Conservation (phyloP, 2,888 invertebrate species). For the Platycnemis pennipes region DNA sequence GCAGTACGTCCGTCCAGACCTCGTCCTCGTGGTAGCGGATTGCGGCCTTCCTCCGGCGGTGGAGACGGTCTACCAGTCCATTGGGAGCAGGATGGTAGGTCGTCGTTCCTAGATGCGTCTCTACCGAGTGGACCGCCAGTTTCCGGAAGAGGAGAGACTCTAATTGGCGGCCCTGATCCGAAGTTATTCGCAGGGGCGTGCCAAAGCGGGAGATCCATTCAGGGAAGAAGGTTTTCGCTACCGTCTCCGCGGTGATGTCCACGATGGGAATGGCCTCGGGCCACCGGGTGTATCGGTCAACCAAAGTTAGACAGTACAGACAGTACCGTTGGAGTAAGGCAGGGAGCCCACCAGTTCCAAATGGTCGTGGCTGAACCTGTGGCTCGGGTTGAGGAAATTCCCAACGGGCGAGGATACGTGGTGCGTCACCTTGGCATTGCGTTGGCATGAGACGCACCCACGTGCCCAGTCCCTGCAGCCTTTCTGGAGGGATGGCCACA, state of each 20-base stretch:
- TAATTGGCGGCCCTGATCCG: too few relatives aligned
- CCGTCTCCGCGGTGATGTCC: constrained; percentile 75
- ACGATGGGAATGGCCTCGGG: constrained; percentile 74
- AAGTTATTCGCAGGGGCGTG: too few relatives aligned
- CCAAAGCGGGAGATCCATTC: too few relatives aligned
- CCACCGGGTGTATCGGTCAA: too few relatives aligned
- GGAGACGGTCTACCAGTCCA: constrained; percentile 75
- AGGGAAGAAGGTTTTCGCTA: too few relatives aligned
- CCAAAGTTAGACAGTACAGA: background rate
- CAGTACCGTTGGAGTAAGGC: background rate
- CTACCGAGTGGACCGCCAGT: constrained; percentile 71
- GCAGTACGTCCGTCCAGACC: background rate
- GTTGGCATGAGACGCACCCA: background rate
- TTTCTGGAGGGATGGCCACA: too few relatives aligned
- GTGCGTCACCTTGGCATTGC: background rate
- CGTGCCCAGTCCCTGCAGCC: too few relatives aligned
- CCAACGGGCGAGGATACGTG: background rate
- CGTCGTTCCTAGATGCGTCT: constrained; percentile 71
- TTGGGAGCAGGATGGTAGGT: constrained; percentile 74
- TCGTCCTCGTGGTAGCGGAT: constrained; percentile 71
- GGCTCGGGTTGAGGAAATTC: too few relatives aligned
- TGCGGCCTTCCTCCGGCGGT: constrained; percentile 75
- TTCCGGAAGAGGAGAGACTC: constrained; percentile 73
- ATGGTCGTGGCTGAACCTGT: background rate
- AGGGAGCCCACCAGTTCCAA: background rate